Percentiles rank a stretch among this genome's conserved stretches.
These are phyloP conservation scores for Otus scops DNA, from an alignment of 2,797 vertebrate genomes.

Conservation along the genomic window DNA sequence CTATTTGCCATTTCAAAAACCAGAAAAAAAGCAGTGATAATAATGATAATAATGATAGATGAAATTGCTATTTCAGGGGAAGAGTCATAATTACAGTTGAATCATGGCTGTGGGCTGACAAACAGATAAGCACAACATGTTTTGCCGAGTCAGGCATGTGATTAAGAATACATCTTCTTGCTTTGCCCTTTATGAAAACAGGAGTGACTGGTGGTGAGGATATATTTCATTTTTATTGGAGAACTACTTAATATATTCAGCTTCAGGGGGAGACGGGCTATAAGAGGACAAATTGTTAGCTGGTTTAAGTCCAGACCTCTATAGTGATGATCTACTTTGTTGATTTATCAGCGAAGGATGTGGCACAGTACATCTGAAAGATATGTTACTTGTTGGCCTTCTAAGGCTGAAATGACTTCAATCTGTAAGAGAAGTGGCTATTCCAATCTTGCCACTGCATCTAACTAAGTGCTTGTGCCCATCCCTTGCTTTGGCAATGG, in stretches of 20 bases:
- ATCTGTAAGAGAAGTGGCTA: neutral
- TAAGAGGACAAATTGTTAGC: neutral
- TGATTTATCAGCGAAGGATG: neutral
- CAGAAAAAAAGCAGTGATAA: neutral
- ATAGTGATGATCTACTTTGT: neutral
- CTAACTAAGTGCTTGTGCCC: neutral
- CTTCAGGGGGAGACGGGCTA: neutral
- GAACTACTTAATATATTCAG: slow-evolving; percentile 5
- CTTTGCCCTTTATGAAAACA: slow-evolving; percentile 41
- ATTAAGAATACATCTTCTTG: slow-evolving; percentile 26
- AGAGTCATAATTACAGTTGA: slow-evolving; percentile 14
- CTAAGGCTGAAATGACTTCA: neutral
- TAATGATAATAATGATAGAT: neutral
- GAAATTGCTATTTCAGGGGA: neutral
- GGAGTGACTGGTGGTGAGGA: slow-evolving; percentile 4
- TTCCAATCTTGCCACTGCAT: neutral
- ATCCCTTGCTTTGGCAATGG: neutral
- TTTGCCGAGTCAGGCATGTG: slow-evolving; percentile 21
- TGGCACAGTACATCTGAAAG: neutral
- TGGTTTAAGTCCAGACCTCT: neutral
- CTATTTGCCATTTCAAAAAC: slow-evolving; percentile 11
- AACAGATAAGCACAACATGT: neutral
- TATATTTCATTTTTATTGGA: slow-evolving; percentile 42
- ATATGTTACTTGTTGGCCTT: neutral
- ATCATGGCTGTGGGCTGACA: neutral